These are phyloP conservation scores for Potamarius usumacintae DNA, from an alignment of 2,113 vertebrate species.

Conservation along the genomic window DNA sequence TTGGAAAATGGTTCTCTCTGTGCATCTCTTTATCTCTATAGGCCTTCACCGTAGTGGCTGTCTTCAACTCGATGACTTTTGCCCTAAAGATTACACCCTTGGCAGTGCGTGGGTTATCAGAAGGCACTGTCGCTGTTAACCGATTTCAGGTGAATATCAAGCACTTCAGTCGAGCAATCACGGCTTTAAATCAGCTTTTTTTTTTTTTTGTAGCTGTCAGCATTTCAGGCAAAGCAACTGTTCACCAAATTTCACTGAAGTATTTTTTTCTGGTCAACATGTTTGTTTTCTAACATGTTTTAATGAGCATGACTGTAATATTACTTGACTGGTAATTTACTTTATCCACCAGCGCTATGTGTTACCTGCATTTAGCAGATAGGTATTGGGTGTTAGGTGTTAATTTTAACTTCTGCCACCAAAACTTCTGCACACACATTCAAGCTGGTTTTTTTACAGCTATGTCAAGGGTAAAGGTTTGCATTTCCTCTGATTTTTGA, in stretches of 20 bases:
- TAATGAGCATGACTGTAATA: background rate
- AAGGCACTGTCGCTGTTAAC: slow-evolving; percentile 74
- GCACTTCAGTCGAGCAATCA: background rate
- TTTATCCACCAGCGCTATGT: background rate
- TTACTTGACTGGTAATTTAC: background rate
- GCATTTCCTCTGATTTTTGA: background rate
- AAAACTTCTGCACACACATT: background rate
- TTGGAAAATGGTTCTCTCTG: background rate
- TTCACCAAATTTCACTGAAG: background rate
- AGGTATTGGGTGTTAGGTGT: background rate
- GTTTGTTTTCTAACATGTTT: background rate
- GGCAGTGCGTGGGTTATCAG: slow-evolving; percentile 74
- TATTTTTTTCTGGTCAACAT: background rate
- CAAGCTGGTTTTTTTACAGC: background rate
- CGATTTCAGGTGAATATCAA: slow-evolving; percentile 74
- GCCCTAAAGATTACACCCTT: slow-evolving; percentile 78
- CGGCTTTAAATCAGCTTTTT: background rate
- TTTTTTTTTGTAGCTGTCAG: background rate
- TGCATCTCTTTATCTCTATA: slow-evolving; percentile 38
- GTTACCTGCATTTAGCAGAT: background rate
- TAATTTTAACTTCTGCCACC: background rate
- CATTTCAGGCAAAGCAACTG: background rate
- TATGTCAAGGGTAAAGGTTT: background rate
- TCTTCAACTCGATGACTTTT: slow-evolving; percentile 83
- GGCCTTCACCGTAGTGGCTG: slow-evolving; percentile 80